These are phyloP conservation scores for Dermochelys coriacea DNA, from an alignment of 2,797 vertebrate species.

Conservation along the genomic window DNA sequence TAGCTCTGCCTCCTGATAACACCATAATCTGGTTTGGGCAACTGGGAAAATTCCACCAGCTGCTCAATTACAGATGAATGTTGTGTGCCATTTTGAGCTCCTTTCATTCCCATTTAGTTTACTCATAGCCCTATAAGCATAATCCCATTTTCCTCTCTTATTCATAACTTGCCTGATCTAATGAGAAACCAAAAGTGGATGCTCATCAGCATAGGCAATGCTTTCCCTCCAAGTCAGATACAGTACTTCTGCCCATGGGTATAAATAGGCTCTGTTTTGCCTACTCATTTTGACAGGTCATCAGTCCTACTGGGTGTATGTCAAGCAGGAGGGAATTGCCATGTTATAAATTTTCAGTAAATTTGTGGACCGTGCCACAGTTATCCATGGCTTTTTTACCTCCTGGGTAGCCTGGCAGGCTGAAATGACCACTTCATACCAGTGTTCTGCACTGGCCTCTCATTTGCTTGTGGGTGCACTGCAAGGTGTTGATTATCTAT, in stretches of 20 bases:
- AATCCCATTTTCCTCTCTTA: not conserved
- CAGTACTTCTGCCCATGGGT: rapidly evolving
- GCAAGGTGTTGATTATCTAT: not conserved
- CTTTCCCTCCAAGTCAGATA: not conserved
- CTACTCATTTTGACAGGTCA: not conserved
- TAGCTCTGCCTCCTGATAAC: not conserved
- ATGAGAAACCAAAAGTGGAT: not conserved
- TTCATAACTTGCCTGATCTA: not conserved
- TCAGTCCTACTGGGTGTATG: not conserved
- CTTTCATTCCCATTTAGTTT: not conserved
- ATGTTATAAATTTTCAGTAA: not conserved
- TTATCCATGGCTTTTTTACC: not conserved
- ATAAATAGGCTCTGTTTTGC: rapidly evolving
- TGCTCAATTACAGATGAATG: not conserved
- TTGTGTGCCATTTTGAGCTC: not conserved
- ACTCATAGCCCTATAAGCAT: too few relatives aligned
- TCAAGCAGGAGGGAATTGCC: not conserved
- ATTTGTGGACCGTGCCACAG: not conserved
- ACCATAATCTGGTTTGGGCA: rapidly evolving
- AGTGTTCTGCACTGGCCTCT: not conserved
- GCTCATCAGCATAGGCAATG: not conserved
- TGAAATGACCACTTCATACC: not conserved
- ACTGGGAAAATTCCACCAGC: not conserved
- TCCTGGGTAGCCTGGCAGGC: not conserved
- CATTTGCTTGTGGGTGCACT: not conserved